Conservation (phyloP, 1,140 invertebrate genomes). For the Brachionus calyciflorus region DNA sequence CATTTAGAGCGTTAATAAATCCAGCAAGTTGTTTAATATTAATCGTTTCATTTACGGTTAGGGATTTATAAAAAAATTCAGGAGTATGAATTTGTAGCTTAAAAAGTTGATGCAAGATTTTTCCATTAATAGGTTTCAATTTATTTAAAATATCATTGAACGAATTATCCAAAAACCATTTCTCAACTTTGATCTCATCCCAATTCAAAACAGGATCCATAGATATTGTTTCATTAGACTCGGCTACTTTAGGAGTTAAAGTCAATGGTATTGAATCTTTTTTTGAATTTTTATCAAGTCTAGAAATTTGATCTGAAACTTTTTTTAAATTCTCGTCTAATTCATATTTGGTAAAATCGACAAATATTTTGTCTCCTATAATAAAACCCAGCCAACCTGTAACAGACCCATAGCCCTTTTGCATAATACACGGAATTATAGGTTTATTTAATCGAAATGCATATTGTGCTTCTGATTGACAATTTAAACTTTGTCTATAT, state of each 20-base stretch:
- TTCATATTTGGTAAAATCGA: slow-evolving; percentile 49
- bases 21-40: not conserved
- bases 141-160: not conserved
- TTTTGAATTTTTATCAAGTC: no score
- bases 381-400: slow-evolving; percentile 57
- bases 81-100: slow-evolving; percentile 43
- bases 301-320: slow-evolving; percentile 25
- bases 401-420: slow-evolving; percentile 51
- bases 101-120: not conserved
- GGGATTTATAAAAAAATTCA: slow-evolving; percentile 48
- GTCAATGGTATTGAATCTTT: not conserved
- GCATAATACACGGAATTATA: slow-evolving; percentile 55
- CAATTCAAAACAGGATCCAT: not conserved
- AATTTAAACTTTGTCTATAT: slow-evolving; percentile 58
- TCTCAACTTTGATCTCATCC: not conserved
- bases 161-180: not conserved
- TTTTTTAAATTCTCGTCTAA: not conserved
- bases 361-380: slow-evolving; percentile 54
- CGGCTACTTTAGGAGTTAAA: not conserved
- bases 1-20: not conserved
- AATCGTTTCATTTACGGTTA: not conserved
- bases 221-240: not conserved
- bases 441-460: slow-evolving; percentile 52
- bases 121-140: slow-evolving; percentile 15
- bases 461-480: slow-evolving; percentile 56